Evolutionary conservation across 2,797 vertebrate species (phyloP).

Genomic region (Eospalax fontanierii): DNA sequence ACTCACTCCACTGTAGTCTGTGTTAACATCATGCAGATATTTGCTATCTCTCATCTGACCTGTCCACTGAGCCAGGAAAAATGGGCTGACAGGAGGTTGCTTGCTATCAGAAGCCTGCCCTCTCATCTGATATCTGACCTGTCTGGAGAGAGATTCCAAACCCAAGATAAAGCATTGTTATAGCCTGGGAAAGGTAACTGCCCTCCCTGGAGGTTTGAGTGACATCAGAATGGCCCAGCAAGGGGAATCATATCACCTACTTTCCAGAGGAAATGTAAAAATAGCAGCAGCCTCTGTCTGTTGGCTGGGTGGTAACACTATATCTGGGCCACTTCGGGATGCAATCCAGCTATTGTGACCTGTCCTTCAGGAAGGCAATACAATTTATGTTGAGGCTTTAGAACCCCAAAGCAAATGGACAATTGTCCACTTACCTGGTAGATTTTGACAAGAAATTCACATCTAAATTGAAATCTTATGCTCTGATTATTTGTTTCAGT

Average conservation of each 20-base stretch:
- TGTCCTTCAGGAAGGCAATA: constrained; percentile 10
- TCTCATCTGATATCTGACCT: constrained; percentile 68
- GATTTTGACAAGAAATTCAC: constrained; percentile 22
- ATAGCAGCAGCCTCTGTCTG: constrained; percentile 67
- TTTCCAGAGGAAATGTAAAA: constrained; percentile 78
- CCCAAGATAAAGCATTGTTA: constrained; percentile 10
- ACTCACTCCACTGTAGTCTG: fast-evolving
- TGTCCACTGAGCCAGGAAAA: constrained; percentile 10
- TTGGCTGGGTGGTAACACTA: constrained; percentile 50
- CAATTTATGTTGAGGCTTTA: background rate
- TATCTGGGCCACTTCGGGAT: constrained; percentile 64
- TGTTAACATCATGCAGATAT: background rate
- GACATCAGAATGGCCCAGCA: constrained; percentile 81
- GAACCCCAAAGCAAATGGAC: background rate
- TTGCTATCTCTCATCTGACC: background rate
- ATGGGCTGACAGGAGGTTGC: background rate
- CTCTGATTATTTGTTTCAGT: constrained; percentile 20
- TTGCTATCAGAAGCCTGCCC: constrained; percentile 14
- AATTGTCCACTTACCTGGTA: background rate
- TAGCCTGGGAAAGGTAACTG: constrained; percentile 56
- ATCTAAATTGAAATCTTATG: background rate
- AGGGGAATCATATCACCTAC: constrained; percentile 65
- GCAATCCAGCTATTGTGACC: background rate
- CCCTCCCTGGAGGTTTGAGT: constrained; percentile 70
- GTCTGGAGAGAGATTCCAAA: constrained; percentile 64